phyloP scores from a whole-genome alignment of 2,113 vertebrate species.

The Pyxicephalus adspersus region DNA sequence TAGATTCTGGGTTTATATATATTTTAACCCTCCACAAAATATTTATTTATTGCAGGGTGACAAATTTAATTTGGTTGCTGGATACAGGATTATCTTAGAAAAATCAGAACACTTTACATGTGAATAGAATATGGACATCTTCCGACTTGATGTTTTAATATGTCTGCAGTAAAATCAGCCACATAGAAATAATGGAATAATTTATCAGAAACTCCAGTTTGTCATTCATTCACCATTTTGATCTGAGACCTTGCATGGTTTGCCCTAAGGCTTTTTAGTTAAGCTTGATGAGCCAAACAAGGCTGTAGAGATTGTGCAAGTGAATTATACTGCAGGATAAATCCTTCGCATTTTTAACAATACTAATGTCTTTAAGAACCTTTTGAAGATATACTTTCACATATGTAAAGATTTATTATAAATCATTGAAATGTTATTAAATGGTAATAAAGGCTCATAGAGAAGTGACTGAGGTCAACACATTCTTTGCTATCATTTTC shows the following conservation, averaged over 20 bases:
- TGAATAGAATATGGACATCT: too few relatives aligned
- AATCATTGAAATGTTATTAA: neutral
- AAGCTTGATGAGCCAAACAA: conserved; percentile 20
- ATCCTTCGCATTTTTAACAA: neutral
- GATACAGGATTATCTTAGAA: too few relatives aligned
- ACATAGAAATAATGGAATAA: neutral
- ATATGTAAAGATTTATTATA: neutral
- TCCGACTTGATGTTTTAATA: too few relatives aligned
- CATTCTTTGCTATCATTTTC: too few relatives aligned
- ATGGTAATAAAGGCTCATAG: neutral
- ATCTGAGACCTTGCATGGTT: conserved; percentile 4
- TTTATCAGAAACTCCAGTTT: neutral
- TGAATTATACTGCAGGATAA: conserved; percentile 9
- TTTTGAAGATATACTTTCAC: neutral
- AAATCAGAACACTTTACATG: too few relatives aligned
- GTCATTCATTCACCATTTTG: conserved; percentile 7
- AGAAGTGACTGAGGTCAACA: neutral
- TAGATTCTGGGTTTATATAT: too few relatives aligned
- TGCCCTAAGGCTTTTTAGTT: neutral
- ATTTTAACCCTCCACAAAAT: too few relatives aligned
- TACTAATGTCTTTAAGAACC: neutral
- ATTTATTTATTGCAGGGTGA: too few relatives aligned
- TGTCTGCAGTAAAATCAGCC: too few relatives aligned
- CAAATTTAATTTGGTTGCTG: too few relatives aligned
- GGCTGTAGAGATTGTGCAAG: neutral